phyloP scores from a whole-genome alignment of 2,113 vertebrate species.

The Aspidoscelis tigris region DNA sequence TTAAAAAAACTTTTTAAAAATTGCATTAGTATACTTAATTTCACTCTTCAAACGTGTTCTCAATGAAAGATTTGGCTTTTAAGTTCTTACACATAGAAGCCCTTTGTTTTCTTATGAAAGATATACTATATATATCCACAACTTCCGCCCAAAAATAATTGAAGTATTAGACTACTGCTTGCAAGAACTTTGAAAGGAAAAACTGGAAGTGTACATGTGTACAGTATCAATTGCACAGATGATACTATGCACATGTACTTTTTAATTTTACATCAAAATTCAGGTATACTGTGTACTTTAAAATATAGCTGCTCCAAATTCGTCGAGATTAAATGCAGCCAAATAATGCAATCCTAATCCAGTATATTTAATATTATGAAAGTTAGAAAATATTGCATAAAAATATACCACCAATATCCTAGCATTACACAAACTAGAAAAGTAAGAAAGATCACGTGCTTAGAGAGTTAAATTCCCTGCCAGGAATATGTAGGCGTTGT shows the following conservation, averaged over 20 bases:
- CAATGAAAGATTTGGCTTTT: neutral
- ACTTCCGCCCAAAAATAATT: neutral
- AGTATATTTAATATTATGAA: conserved; percentile 8
- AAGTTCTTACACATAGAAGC: neutral
- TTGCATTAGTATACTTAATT: neutral
- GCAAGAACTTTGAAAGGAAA: neutral
- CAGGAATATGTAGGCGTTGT: conserved; percentile 66
- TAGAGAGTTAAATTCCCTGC: conserved; percentile 55
- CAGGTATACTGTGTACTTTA: neutral
- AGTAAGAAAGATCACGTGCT: conserved; percentile 37
- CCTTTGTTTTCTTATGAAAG: neutral
- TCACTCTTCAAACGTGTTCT: neutral
- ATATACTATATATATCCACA: neutral
- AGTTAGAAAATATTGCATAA: conserved; percentile 40
- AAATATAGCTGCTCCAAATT: neutral
- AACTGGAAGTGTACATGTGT: neutral
- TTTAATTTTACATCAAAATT: neutral
- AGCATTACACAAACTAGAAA: conserved; percentile 42
- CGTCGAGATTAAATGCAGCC: neutral
- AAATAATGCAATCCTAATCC: conserved; percentile 5
- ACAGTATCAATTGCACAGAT: neutral
- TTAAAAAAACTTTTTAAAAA: neutral
- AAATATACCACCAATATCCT: conserved; percentile 53
- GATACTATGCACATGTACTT: neutral
- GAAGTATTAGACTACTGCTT: neutral